Evolutionary conservation across 2,113 vertebrate species (phyloP).

Genomic region (Leptobrachium leishanense): DNA sequence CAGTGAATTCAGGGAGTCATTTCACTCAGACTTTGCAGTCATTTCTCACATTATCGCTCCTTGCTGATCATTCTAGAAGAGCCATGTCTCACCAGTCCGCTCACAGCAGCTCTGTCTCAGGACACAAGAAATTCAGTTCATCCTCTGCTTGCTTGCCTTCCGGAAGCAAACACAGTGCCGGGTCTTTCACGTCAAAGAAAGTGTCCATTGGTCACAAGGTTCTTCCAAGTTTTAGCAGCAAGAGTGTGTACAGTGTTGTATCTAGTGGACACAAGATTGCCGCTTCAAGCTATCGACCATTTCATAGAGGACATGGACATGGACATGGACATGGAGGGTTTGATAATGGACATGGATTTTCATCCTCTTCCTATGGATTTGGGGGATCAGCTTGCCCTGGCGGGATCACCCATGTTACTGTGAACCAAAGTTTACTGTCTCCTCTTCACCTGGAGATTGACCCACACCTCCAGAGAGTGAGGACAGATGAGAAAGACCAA

Average conservation of each 20-base stretch:
- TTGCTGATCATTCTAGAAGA: neutral
- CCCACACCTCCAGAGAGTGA: constrained; percentile 36
- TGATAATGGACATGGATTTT: constrained; percentile 25
- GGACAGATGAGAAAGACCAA: constrained; percentile 45
- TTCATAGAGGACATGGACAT: constrained; percentile 26
- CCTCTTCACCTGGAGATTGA: constrained; percentile 38
- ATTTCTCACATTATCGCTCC: neutral
- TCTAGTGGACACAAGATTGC: constrained; percentile 35
- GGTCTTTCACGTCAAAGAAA: constrained; percentile 20
- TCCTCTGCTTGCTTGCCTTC: constrained; percentile 34
- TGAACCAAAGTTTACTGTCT: constrained; percentile 36
- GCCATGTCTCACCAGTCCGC: constrained; percentile 26
- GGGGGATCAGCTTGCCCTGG: constrained; percentile 27
- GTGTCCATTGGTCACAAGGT: constrained; percentile 35
- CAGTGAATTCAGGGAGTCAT: neutral
- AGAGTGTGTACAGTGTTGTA: constrained; percentile 26
- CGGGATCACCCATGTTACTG: constrained; percentile 22
- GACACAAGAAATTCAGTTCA: constrained; percentile 28
- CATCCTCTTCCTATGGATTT: constrained; percentile 8
- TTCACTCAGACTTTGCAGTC: neutral
- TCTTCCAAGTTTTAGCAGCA: constrained; percentile 21
- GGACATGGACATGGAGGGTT: constrained; percentile 17
- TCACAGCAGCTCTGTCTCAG: constrained; percentile 13
- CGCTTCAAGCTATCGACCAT: neutral
- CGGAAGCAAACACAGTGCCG: constrained; percentile 10